Conservation (phyloP, 2,113 vertebrate genomes). For the Trochalopteron elliotii region DNA sequence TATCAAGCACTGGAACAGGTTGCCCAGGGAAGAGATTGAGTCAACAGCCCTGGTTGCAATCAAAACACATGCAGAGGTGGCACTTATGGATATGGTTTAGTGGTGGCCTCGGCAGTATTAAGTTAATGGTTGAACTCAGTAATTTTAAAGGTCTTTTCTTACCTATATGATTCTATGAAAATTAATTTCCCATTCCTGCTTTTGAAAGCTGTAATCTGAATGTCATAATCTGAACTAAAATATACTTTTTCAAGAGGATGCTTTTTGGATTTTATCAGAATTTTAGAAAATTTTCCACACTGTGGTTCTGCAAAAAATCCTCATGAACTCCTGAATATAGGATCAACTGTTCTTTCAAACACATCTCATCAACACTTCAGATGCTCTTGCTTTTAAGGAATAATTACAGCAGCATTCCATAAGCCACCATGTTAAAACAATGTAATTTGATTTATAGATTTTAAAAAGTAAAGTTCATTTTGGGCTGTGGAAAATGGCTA, state of each 20-base stretch:
- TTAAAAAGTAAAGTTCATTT: not conserved
- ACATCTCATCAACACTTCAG: not conserved
- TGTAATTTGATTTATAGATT: not conserved
- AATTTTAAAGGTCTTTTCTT: not conserved
- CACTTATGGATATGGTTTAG: not conserved
- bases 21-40: not conserved
- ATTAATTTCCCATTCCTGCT: constrained; percentile 30
- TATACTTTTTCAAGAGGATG: not conserved
- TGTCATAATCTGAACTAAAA: constrained; percentile 1
- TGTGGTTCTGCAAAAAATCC: not conserved
- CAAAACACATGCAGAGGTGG: not conserved
- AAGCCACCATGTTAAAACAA: not conserved
- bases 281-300: not conserved
- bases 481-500: not conserved
- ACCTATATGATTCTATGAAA: not conserved
- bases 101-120: not conserved
- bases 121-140: not conserved
- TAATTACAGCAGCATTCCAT: not conserved
- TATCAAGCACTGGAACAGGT: not conserved
- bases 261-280: not conserved
- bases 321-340: not conserved
- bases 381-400: not conserved
- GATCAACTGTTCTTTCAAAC: not conserved
- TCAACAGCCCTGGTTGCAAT: not conserved
- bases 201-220: constrained; percentile 24